Conservation (phyloP, 1,140 invertebrate genomes). For the Brevipalpus yothersi region DNA sequence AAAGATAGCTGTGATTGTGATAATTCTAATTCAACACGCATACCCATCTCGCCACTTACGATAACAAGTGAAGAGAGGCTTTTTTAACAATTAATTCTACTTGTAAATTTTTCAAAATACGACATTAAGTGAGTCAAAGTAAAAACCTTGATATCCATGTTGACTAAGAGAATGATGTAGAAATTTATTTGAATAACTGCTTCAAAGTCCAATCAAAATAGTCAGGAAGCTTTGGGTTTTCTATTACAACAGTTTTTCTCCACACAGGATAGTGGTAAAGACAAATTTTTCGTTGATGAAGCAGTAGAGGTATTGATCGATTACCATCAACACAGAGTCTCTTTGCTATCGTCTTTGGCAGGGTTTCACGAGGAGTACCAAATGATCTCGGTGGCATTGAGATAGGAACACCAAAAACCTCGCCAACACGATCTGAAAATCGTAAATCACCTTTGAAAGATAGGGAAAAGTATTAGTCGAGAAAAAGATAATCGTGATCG, state of each 20-base stretch:
- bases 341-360: neutral
- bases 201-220: neutral
- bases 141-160: too few species aligned
- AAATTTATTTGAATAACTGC: neutral
- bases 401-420: neutral
- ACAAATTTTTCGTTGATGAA: neutral
- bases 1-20: too few species aligned
- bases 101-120: too few species aligned
- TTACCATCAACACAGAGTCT: neutral
- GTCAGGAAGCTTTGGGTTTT: neutral
- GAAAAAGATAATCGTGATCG: neutral
- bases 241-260: neutral
- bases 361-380: neutral
- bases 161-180: too few species aligned
- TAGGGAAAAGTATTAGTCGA: neutral
- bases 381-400: neutral
- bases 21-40: too few species aligned
- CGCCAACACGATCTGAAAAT: neutral
- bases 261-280: neutral
- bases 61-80: too few species aligned
- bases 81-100: too few species aligned
- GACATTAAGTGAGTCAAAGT: too few species aligned
- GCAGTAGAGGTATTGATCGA: neutral
- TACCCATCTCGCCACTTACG: too few species aligned
- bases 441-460: conserved; percentile 1